Percentiles rank a stretch among this genome's conserved stretches.
Conservation (phyloP, 1,140 invertebrate genomes). For the Nasonia vitripennis region DNA sequence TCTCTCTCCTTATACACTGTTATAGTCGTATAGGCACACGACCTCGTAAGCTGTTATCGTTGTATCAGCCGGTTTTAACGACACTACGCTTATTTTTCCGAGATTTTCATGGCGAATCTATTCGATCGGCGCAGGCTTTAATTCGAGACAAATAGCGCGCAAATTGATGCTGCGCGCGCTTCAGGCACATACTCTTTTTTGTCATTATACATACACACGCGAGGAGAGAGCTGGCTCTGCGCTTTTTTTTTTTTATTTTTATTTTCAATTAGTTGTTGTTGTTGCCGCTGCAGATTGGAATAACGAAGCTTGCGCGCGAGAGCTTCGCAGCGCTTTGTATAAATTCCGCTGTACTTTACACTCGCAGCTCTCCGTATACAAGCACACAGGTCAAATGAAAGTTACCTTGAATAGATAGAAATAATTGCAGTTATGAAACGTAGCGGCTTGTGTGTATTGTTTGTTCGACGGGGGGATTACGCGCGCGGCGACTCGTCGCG, state of each 20-base stretch:
- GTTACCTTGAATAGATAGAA: constrained; percentile 17
- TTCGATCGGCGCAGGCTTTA: background rate
- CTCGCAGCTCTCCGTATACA: no score
- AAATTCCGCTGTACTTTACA: background rate
- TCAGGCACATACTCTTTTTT: background rate
- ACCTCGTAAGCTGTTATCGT: background rate
- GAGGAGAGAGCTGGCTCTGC: no score
- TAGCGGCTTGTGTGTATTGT: background rate
- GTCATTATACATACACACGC: background rate
- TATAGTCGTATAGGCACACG: constrained; percentile 4
- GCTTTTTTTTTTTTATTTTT: background rate
- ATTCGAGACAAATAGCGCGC: constrained; percentile 34
- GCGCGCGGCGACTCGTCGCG: no score
- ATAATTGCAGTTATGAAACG: constrained; percentile 16
- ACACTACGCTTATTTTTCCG: no score
- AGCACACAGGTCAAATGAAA: background rate
- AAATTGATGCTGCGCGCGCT: constrained; percentile 1
- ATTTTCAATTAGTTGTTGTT: background rate
- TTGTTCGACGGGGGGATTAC: background rate
- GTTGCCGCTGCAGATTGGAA: background rate
- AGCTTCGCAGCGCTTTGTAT: background rate
- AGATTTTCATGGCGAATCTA: background rate
- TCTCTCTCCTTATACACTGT: background rate
- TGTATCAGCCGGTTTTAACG: background rate
- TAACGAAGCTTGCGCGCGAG: background rate